These are phyloP conservation scores for Drosophila austrosaltans DNA, from an alignment of 2,888 invertebrate species.

Conservation along the genomic window DNA sequence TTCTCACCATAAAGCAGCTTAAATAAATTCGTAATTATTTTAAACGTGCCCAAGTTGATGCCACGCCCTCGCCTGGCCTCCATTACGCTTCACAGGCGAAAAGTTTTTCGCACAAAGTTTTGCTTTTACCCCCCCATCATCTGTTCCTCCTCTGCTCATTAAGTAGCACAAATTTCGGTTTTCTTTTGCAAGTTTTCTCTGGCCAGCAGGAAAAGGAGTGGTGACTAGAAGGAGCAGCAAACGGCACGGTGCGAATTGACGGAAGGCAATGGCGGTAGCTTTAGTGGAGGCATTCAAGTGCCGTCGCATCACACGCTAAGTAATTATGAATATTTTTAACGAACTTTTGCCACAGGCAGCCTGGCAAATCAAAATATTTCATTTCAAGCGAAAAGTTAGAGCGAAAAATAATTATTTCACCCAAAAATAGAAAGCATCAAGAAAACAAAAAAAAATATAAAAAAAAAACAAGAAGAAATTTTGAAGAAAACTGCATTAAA, in stretches of 20 bases:
- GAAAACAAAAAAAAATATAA: slow-evolving; percentile 41
- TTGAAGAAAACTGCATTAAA: slow-evolving; percentile 37
- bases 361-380: slow-evolving; percentile 78
- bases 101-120: slow-evolving; percentile 71
- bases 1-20: slow-evolving; percentile 68
- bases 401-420: slow-evolving; percentile 63
- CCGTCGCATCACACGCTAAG: slow-evolving; percentile 75
- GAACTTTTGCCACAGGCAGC: slow-evolving; percentile 78
- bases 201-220: slow-evolving; percentile 22
- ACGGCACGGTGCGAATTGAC: slow-evolving; percentile 6
- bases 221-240: slow-evolving; percentile 5
- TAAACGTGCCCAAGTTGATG: slow-evolving; percentile 60
- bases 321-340: slow-evolving; percentile 78
- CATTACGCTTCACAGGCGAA: slow-evolving; percentile 24
- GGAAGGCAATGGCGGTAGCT: background rate
- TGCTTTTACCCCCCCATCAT: background rate
- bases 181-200: slow-evolving; percentile 58
- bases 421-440: slow-evolving; percentile 57
- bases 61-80: slow-evolving; percentile 39
- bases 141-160: slow-evolving; percentile 66
- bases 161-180: slow-evolving; percentile 75
- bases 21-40: slow-evolving; percentile 79
- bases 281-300: slow-evolving; percentile 44
- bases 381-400: slow-evolving; percentile 66
- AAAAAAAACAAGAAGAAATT: slow-evolving; percentile 36